Evolutionary conservation across 30 jellyfish, hydroid and myxozoan species (phyloP), one percentile per base, ranked within the genome.

Genomic region (Cassiopea andromeda): DNA sequence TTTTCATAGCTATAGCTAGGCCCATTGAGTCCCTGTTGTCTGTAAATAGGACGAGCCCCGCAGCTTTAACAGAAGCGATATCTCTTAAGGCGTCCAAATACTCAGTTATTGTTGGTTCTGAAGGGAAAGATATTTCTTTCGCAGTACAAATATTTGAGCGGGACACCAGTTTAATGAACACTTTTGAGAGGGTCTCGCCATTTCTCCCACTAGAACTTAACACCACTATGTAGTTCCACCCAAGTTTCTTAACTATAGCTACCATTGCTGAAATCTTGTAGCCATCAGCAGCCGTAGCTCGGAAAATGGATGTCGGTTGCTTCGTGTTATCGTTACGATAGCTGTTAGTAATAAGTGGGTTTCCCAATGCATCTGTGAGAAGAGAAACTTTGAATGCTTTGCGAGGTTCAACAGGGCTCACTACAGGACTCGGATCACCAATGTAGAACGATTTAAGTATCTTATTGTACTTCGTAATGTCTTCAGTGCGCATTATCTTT

Each of bases 21-120:
- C 83, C 87, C 1, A 54, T 19, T 2, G 96, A 69, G 67, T 95
- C 99, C 48, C 85, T 61, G 44, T 47, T 57, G 19, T 85, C 82
- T 1, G 98, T 90, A 81, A 95, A 87, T 49, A 95, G 46, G 49
- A 73, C 49, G 0, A 77, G 80, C 17, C 93, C 93, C 73, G 2
- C 15, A 64, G 87, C 93, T 8, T 47, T 44, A 17, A 66, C 75
- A 64, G 83, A 77, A 48, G 57, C 43, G 7, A 76, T 75, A 1
- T 46, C 86, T 73, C 47, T 73, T 7, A 85, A 46, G 43, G 87
- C 85, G 50, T 74, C 48, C 1, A 7, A 19, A 48, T 85, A 85
- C 46, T 85, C 87, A 9, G 87, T 44, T 43, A 12, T 57, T 45
- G 78, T n/a, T n/a, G 88, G 78, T 1, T 58, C 75, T 2, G 57